Evolutionary conservation across 1,140 invertebrate species (phyloP), one percentile per base, ranked within the genome.

Genomic region (Galendromus occidentalis): DNA sequence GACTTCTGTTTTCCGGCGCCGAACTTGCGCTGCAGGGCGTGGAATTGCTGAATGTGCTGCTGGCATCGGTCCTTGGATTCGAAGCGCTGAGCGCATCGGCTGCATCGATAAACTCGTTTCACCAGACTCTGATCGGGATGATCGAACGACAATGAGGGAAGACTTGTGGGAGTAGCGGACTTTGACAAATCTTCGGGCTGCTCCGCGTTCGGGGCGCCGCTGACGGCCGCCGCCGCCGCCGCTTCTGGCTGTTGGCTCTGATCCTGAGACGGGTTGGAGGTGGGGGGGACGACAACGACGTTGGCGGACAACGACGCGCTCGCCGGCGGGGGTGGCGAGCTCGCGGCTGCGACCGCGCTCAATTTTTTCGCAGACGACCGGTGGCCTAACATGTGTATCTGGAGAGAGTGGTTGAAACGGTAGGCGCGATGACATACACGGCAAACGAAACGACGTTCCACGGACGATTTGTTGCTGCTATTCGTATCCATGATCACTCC

Each of bases 81-180:
- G 69, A 79, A 80, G 41, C 75, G 74, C 14, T 74, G 71, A 22
- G 72, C 71, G 71, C 80, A 82, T 65, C 76, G 75, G 44, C 75
- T 75, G 69, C 80, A 81, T 18, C 73, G 72, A 68, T 75, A 78
- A 9, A 29, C 25, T 65, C 72, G 74, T 33, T 71, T 73, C 65
- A 66, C 68, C 33, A 39, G 33, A 39, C 33, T 39, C 67, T 44
- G 20, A 67, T 66, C 17, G 22, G 18, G 44, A 44, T 65, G 44
- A 17, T 59, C 51, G 22, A 59, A 25, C 51, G 51, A 59, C 33
- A 33, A 33, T 33, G 51, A 33, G 20, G 51, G 51, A 17, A 59
- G 51, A 25, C 51, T 59, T 33, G 51, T 59, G 14, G 51, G 51
- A 14, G 51, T 59, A 17, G 51, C 51, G 25, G 51, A 59, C 22